Evolutionary conservation across 2,113 vertebrate species (phyloP).

Genomic region (Gila orcuttii): DNA sequence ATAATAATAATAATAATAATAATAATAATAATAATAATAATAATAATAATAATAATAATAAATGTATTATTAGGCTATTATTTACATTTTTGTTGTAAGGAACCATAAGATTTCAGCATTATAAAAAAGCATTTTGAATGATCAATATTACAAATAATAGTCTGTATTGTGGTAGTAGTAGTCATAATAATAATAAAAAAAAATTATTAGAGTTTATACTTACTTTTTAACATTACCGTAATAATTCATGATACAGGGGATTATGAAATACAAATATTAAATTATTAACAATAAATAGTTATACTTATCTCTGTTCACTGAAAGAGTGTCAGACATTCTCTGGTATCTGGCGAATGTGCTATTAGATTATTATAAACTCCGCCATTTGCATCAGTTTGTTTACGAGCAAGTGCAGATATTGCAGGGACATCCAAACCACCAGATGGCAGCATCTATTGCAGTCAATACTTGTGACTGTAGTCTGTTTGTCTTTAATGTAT

Average conservation of each 20-base stretch:
- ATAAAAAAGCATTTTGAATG: not conserved
- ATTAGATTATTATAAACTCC: not conserved
- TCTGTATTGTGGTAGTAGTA: not conserved
- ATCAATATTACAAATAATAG: not conserved
- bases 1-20: not conserved
- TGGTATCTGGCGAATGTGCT: not conserved
- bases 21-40: not conserved
- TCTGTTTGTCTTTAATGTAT: not conserved
- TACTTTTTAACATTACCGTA: too few species aligned
- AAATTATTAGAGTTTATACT: too few species aligned
- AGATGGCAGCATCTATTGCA: conserved; percentile 30
- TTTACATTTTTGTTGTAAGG: not conserved
- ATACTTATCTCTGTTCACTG: not conserved
- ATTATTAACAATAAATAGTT: not conserved
- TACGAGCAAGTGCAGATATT: not conserved
- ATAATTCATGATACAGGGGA: too few species aligned
- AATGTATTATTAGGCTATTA: not conserved
- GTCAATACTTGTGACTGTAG: not conserved
- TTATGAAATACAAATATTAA: not conserved
- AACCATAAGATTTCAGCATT: not conserved
- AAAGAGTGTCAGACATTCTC: not conserved
- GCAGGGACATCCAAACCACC: not conserved
- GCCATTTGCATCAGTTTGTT: conserved; percentile 7
- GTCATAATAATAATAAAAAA: too few species aligned
- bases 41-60: not conserved